Base-by-base conservation (phyloP, 2,113 vertebrate genomes). In the Leptobrachium ailaonicum region DNA sequence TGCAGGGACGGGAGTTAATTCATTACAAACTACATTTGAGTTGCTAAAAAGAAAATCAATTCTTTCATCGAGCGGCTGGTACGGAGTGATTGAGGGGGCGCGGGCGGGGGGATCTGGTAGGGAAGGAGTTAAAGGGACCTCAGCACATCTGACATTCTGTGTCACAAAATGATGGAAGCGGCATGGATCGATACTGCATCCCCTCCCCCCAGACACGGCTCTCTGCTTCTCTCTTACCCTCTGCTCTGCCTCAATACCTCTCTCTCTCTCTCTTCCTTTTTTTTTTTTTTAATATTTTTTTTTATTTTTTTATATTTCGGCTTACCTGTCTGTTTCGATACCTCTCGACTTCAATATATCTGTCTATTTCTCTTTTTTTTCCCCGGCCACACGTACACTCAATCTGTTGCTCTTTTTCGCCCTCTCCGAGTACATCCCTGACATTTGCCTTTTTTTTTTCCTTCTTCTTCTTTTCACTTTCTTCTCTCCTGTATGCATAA, bases 31-130 rank as follows among this genome's bases (percentile, higher is more conserved):
- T 80, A 80, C 78, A 80, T 80, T 80, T 80, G 78, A 80, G 78
- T 80, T 80, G 78, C 78, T 80, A 80, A 80, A 80, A 80, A 80
- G 78, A 80, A 80, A 80, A 80, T 80, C 78, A 80, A 80, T 80
- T 80, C 71, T 80, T 80, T 73, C 78, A 80, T 80, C 78, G 78
- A 80, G 78, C 78, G 78, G 78, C 78, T 74, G 78, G 78, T 74
- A 74, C 78, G 71, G 64, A 80, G 78, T 80, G 78, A 80, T 80
- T 73, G 78, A 80, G 78, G 71, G 78, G 78, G 78, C 71, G 71
- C 71, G 71, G 62, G 78, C 41, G 63, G 71, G 78, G 76, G 68
- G 41, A 60, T 56, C 63, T 74, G 71, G 78, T 50, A 74, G 44
- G 71, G 71, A 80, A 80, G 71, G 78, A 80, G 78, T 80, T 80